Percentiles rank a stretch among this genome's conserved stretches.
Conservation (phyloP, 2,888 invertebrate species). For the Microchrysa polita region DNA sequence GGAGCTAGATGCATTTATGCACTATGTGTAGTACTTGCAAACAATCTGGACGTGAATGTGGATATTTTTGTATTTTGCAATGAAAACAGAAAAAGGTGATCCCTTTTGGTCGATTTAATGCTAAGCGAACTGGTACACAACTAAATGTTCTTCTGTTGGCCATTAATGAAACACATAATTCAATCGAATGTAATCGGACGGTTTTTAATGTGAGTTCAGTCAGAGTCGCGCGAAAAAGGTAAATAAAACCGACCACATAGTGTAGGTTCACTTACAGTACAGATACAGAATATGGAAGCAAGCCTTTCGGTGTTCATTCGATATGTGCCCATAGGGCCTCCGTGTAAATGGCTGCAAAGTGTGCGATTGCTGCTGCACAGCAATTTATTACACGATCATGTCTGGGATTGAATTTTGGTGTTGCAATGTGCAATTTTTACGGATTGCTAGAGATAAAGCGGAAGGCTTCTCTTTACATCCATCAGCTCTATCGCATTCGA, state of each 20-base stretch:
- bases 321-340: background rate
- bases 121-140: slow-evolving; percentile 46
- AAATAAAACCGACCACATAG: slow-evolving; percentile 47
- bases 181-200: slow-evolving; percentile 50
- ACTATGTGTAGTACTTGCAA: slow-evolving; percentile 44
- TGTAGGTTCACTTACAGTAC: background rate
- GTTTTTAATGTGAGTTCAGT: slow-evolving; percentile 47
- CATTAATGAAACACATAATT: slow-evolving; percentile 52
- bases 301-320: background rate
- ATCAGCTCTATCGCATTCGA: slow-evolving; percentile 37
- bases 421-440: slow-evolving; percentile 50
- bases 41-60: slow-evolving; percentile 45
- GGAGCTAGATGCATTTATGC: slow-evolving; percentile 20
- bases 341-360: slow-evolving; percentile 27
- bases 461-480: slow-evolving; percentile 38
- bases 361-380: slow-evolving; percentile 48
- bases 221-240: slow-evolving; percentile 45
- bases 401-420: slow-evolving; percentile 50
- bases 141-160: slow-evolving; percentile 50
- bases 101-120: slow-evolving; percentile 3
- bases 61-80: background rate
- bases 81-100: background rate
- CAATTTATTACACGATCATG: slow-evolving; percentile 50
- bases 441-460: slow-evolving; percentile 48
- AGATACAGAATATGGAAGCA: background rate